Evolutionary conservation across 1,140 invertebrate species (phyloP).

Genomic region (Palaemon carinicauda): DNA sequence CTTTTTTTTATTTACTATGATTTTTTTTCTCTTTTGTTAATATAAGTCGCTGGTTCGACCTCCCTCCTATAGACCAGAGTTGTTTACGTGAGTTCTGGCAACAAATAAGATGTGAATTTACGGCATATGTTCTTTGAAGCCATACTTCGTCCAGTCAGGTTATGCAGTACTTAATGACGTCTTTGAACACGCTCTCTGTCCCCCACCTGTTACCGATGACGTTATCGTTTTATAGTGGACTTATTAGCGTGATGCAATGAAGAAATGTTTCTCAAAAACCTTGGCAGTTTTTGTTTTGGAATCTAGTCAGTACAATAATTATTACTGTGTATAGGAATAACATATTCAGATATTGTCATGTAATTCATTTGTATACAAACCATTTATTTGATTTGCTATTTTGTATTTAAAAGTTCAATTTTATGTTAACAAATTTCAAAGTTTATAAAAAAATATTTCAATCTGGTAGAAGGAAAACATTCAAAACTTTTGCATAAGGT

Average conservation of each 20-base stretch:
- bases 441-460: slow-evolving; percentile 19
- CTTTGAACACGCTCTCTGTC: slow-evolving; percentile 20
- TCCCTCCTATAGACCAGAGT: neutral
- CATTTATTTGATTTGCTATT: slow-evolving; percentile 25
- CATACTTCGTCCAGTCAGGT: neutral
- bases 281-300: slow-evolving; percentile 51
- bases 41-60: neutral
- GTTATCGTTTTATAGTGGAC: neutral
- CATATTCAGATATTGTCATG: slow-evolving; percentile 30
- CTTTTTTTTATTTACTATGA: neutral
- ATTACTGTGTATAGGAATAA: slow-evolving; percentile 52
- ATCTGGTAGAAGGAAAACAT: slow-evolving; percentile 1
- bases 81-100: neutral
- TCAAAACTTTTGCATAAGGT: neutral
- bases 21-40: neutral
- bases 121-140: neutral
- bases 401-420: slow-evolving; percentile 16
- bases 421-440: slow-evolving; percentile 31
- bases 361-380: slow-evolving; percentile 17
- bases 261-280: too few species aligned
- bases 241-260: neutral
- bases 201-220: slow-evolving; percentile 29
- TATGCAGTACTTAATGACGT: slow-evolving; percentile 12
- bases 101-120: neutral
- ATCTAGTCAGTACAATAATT: slow-evolving; percentile 52